Percentiles rank a stretch among this genome's conserved stretches.
Evolutionary conservation across 2,888 invertebrate species (phyloP).

Genomic region (Cepaea hortensis): DNA sequence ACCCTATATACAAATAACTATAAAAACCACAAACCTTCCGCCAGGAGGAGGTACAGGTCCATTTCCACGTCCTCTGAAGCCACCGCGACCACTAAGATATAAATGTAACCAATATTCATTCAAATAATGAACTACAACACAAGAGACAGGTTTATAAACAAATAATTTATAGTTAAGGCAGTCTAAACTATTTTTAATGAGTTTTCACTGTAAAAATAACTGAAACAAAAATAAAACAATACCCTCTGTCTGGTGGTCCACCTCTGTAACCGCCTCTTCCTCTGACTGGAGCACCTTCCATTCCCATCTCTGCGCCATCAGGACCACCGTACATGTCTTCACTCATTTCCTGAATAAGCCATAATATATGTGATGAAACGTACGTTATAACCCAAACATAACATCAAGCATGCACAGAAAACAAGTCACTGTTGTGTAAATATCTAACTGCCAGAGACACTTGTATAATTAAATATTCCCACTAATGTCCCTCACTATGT

Average conservation of each 20-base stretch:
- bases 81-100: constrained; percentile 54
- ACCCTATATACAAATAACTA: not conserved
- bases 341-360: constrained; percentile 17
- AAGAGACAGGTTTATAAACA: not conserved
- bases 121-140: not conserved
- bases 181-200: not conserved
- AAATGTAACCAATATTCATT: not conserved
- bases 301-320: constrained; percentile 34
- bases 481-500: no score
- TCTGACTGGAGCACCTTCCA: constrained; percentile 54
- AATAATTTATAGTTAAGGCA: not conserved
- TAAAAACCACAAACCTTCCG: constrained; percentile 46
- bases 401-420: no score
- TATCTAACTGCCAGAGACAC: no score
- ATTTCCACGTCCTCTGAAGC: constrained; percentile 54
- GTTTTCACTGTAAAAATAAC: not conserved
- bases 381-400: no score
- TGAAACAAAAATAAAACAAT: not conserved
- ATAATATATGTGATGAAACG: no score
- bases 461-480: no score
- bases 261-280: constrained; percentile 53
- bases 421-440: no score
- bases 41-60: constrained; percentile 49
- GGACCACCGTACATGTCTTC: constrained; percentile 43
- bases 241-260: constrained; percentile 45